phyloP scores from a whole-genome alignment of 37 sponge, comb jelly and placozoan genomes.

The Tethya wilhelma region DNA sequence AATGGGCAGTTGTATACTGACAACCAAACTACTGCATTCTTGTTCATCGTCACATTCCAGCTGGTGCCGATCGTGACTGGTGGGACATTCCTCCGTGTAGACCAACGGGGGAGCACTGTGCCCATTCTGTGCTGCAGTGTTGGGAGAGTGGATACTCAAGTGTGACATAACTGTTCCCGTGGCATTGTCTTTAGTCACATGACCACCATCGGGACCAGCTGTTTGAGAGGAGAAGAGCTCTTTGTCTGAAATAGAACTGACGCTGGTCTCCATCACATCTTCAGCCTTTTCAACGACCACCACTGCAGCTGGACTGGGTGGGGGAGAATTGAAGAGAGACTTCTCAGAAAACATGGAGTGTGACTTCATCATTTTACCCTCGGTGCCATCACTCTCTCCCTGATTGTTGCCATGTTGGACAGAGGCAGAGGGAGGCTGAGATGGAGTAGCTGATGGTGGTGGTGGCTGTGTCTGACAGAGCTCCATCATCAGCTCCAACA shows the following conservation, averaged over 20 bases:
- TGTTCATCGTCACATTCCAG: no score
- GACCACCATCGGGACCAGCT: neutral
- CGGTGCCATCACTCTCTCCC: neutral
- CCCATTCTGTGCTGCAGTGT: no score
- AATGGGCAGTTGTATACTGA: neutral
- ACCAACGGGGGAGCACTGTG: no score
- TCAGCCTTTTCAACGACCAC: neutral
- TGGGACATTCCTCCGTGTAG: no score
- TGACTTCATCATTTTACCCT: neutral
- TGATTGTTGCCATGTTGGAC: neutral
- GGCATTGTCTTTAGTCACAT: neutral
- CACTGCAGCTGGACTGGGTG: neutral
- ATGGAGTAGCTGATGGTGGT: neutral
- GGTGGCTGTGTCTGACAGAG: slow-evolving; percentile 34
- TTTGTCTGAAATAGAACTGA: neutral
- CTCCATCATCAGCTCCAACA: slow-evolving; percentile 37
- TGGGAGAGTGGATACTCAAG: no score
- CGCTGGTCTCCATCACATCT: neutral
- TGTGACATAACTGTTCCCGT: neutral
- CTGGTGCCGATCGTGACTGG: no score
- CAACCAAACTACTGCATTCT: no score
- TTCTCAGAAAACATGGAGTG: neutral
- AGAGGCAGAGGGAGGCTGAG: slow-evolving; percentile 11
- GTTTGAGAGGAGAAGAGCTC: neutral
- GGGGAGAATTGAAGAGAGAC: slow-evolving; percentile 26